Evolutionary conservation across 2,797 vertebrate genomes (phyloP), one percentile per base, ranked within the genome.

Genomic region (Thripadectes ignobilis): DNA sequence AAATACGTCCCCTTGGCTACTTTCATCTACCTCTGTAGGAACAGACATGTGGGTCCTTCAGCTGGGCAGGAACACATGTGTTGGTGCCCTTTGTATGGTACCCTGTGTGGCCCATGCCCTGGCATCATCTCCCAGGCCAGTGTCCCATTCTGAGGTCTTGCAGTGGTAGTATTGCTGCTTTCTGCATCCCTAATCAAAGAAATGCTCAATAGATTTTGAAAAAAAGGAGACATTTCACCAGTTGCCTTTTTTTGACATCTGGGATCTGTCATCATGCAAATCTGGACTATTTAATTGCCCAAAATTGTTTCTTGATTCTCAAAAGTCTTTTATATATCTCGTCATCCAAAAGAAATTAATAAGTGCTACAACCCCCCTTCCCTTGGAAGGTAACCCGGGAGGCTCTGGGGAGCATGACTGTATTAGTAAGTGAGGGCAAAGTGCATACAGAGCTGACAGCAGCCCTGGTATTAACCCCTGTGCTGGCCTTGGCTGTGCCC

Each of bases 361-460:
- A 57, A 91, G 46, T 41, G 52, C 57, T 89, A 58, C 63, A 82
- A 23, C 17, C 63, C 72, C 49, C 14, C 52, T 93, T 95, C 55
- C 23, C 69, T 88, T 88, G 88, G 87, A 83, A 94, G 94, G 94
- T 87, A 89, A 22, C 75, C 26, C 45, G 18, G 87, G 75, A 72
- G 87, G 69, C 93, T 67, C 84, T 89, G 93, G 93, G 95, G 93
- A 95, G 85, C 93, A 45, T 30, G 87, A 49, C 65, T 89, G 48
- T 34, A 26, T 54, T 17, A 52, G 79, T 78, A 48, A 95, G 92
- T 85, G 14, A 86, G 96, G 91, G 90, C 95, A 96, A 92, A 91
- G 91, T 91, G 87, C 23, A 1, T 38, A 17, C 24, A n/a, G 27
- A 48, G 89, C 85, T 88, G 92, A 66, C 73, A 55, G 91, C 82